Evolutionary conservation across 2,113 vertebrate species (phyloP).

Genomic region (Upupa epops): DNA sequence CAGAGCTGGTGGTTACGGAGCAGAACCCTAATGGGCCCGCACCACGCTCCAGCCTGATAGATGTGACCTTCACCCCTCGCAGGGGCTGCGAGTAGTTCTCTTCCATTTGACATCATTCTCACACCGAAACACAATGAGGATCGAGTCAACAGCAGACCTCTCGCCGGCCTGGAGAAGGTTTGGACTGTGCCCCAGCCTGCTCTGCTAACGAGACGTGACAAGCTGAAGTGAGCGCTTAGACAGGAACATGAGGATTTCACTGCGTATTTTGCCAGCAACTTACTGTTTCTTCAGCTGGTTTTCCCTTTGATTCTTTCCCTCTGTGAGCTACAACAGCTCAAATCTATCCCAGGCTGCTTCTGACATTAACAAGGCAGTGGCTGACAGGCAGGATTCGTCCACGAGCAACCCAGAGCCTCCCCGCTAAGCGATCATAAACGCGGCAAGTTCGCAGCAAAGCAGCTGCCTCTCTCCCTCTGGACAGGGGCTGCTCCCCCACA

Average conservation of each 20-base stretch:
- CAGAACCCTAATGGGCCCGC: neutral
- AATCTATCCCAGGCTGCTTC: neutral
- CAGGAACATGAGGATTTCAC: neutral
- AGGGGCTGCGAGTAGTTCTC: neutral
- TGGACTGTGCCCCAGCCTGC: neutral
- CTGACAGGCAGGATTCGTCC: neutral
- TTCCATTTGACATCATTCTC: neutral
- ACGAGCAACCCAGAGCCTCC: neutral
- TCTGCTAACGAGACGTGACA: conserved; percentile 5
- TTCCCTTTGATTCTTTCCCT: neutral
- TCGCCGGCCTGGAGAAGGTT: neutral
- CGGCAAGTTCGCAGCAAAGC: neutral
- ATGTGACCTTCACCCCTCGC: neutral
- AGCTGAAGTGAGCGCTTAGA: neutral
- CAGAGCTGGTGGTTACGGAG: neutral
- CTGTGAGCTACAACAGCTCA: neutral
- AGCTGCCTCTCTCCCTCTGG: neutral
- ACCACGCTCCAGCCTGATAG: neutral
- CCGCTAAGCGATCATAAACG: neutral
- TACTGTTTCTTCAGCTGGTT: neutral
- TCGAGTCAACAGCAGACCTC: neutral
- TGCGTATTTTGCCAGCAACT: neutral
- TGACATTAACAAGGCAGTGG: conserved; percentile 7
- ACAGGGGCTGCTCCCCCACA: neutral
- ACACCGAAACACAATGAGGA: neutral